Base-by-base conservation (phyloP, 2,797 vertebrate genomes). In the Gouania willdenowi region DNA sequence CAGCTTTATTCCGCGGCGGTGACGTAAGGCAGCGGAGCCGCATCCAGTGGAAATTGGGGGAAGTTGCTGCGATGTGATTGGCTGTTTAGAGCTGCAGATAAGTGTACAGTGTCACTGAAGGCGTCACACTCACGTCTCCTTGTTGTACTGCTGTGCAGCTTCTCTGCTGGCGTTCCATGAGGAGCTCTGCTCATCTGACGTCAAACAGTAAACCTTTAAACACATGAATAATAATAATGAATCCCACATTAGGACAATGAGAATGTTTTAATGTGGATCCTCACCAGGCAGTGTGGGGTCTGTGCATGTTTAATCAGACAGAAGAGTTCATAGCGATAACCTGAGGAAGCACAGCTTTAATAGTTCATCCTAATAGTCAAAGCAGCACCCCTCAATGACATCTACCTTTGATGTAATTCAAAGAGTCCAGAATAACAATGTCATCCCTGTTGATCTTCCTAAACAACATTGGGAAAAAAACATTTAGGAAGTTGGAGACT, bases 381-480 rank as follows among this genome's bases (percentile, higher is more conserved):
- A 6, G 27, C 1, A 8, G 1, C 8, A 33, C 1, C 5, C 0
- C 10, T 3, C 2, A 12, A 4, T 9, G 4, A 21, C 0, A 36
- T 18, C 63, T 81, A 92, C 91, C 91, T 91, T 92, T 92, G 31
- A 92, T 92, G 64, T 92, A 92, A 74, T 92, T 92, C 47, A 91
- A 77, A 10, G 91, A 92, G 76, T 92, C 91, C 65, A 92, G 66
- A 74, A 92, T 81, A 4, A 92, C 87, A 45, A 92, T 67, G 58
- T 91, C 83, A 18, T 89, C 89, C 69, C 87, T 91, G 78, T 74
- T 92, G 58, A 92, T 53, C 54, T 89, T 92, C 71, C 91, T 92
- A 58, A 31, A 71, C 2, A 51, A 19, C 5, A 20, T n/a, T n/a
- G n/a, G n/a, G 5, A 1, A 32, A 13, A 26, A 14, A 6, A 9